These are phyloP conservation scores for Dromius quadrimaculatus DNA, from an alignment of 2,888 invertebrate genomes.

Conservation along the genomic window DNA sequence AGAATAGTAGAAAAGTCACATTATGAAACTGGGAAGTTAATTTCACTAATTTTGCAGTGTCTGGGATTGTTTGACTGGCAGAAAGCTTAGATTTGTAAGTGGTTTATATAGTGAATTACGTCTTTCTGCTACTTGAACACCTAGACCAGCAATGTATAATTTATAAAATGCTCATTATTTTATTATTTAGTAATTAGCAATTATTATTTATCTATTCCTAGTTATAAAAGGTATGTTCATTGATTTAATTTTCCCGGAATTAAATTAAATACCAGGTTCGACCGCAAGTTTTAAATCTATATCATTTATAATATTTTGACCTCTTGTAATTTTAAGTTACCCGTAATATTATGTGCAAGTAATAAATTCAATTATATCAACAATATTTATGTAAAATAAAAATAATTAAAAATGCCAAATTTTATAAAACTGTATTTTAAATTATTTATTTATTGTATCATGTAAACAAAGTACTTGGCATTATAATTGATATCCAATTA, in stretches of 20 bases:
- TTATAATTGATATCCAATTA: no score
- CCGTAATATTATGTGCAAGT: constrained; percentile 44
- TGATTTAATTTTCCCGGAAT: constrained; percentile 42
- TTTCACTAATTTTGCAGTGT: no score
- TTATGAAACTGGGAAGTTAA: not conserved
- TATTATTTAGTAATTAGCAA: constrained; percentile 49
- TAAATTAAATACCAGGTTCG: constrained; percentile 36
- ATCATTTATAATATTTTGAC: constrained; percentile 46
- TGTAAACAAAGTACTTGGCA: no score
- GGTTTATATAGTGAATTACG: constrained; percentile 55
- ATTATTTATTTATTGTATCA: constrained; percentile 25
- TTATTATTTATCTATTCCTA: constrained; percentile 51
- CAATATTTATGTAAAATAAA: constrained; percentile 50
- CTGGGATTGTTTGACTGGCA: constrained; percentile 67
- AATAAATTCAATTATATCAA: constrained; percentile 40
- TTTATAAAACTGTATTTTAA: constrained; percentile 38
- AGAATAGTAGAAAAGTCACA: not conserved
- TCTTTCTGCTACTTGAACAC: constrained; percentile 68
- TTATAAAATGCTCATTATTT: constrained; percentile 51
- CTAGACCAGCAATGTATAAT: constrained; percentile 60
- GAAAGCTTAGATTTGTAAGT: constrained; percentile 60
- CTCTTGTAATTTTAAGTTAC: constrained; percentile 50
- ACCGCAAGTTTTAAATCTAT: constrained; percentile 31
- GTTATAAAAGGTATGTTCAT: constrained; percentile 48
- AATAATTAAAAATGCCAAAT: constrained; percentile 48